A percentile compares a stretch with the other conserved stretches of the same genome.
These are phyloP conservation scores for Botia almorhae DNA, from an alignment of 2,797 vertebrate genomes.

Conservation along the genomic window DNA sequence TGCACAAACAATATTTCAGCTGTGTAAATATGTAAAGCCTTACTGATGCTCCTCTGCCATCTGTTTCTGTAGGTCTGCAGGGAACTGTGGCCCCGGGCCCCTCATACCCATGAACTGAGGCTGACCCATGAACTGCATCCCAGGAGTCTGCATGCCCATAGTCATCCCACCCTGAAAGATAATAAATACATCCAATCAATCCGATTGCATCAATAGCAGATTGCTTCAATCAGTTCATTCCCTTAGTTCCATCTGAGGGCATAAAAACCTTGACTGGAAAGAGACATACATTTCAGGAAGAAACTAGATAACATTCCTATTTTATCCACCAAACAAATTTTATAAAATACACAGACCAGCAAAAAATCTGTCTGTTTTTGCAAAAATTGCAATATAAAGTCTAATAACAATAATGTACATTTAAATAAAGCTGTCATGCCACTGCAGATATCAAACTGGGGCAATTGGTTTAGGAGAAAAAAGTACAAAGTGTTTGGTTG, in stretches of 20 bases:
- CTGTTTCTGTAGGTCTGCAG: conserved; percentile 94
- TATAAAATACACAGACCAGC: background rate
- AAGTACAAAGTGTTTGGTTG: background rate
- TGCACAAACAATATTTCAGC: background rate
- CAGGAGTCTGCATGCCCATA: conserved; percentile 87
- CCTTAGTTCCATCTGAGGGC: background rate
- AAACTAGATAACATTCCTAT: background rate
- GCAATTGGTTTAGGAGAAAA: background rate
- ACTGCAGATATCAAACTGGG: background rate
- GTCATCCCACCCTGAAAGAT: conserved; percentile 86
- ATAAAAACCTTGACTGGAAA: background rate
- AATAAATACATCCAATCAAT: background rate
- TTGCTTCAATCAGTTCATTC: too few species aligned
- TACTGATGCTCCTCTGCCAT: conserved; percentile 98
- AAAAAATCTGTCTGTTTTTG: background rate
- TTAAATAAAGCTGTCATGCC: background rate
- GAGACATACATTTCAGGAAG: background rate
- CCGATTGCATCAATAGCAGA: background rate
- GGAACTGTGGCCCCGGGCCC: conserved; percentile 86
- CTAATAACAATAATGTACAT: background rate
- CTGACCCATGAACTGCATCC: conserved; percentile 92
- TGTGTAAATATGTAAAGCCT: conserved; percentile 65
- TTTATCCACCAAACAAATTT: background rate
- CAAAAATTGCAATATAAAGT: background rate
- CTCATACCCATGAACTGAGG: conserved; percentile 91